Evolutionary conservation across 53 echinoderm and acorn worm genomes (phyloP).

Genomic region (Holothuria leucospilota): DNA sequence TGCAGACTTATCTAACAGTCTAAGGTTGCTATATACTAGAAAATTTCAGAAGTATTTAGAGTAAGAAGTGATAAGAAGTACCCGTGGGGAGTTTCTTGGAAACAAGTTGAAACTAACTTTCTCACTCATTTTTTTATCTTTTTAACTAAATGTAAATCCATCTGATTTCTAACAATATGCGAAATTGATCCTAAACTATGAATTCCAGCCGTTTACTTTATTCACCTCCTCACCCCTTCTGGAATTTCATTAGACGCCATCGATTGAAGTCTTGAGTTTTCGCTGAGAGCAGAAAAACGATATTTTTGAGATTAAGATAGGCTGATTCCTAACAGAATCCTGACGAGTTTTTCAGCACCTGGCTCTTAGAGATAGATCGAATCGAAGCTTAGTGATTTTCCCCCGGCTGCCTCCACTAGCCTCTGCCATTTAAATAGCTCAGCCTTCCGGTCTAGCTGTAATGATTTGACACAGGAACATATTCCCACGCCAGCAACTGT

Average conservation of each 20-base stretch:
- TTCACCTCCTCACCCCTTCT: conserved; percentile 1
- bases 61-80: too few relatives aligned
- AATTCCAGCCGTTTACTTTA: conserved; percentile 6
- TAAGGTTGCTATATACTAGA: too few relatives aligned
- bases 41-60: too few relatives aligned
- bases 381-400: conserved; percentile 36
- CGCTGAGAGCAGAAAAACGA: conserved; percentile 30
- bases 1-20: too few relatives aligned
- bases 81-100: too few relatives aligned
- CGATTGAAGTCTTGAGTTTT: conserved; percentile 18
- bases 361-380: conserved; percentile 45
- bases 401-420: conserved; percentile 21
- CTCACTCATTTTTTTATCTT: too few relatives aligned
- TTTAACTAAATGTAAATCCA: too few relatives aligned
- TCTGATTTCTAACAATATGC: background rate
- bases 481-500: conserved; percentile 33
- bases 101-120: too few relatives aligned
- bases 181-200: conserved; percentile 5
- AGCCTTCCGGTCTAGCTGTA: conserved; percentile 36
- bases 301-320: conserved; percentile 41
- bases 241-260: conserved; percentile 2
- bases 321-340: conserved; percentile 41
- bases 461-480: conserved; percentile 35
- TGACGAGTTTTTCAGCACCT: conserved; percentile 32
- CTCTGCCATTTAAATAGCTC: conserved; percentile 40